These are phyloP conservation scores for Anagyrus pseudococci DNA, from an alignment of 2,888 invertebrate genomes.

Conservation along the genomic window DNA sequence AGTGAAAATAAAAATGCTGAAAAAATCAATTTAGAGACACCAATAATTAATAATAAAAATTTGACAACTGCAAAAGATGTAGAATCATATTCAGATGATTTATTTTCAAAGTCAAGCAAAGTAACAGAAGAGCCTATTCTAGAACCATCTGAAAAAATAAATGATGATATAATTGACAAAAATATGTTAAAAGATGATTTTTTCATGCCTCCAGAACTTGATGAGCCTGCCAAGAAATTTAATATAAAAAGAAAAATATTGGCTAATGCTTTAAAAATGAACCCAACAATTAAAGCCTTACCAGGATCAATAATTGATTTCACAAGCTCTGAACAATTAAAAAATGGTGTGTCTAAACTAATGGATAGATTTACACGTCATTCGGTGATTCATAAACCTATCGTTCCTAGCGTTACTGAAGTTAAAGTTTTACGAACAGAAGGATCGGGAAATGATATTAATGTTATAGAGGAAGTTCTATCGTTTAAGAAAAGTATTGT, in stretches of 20 bases:
- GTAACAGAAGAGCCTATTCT: constrained; percentile 3
- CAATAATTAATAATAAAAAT: constrained; percentile 7
- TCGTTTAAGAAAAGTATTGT: constrained; percentile 27
- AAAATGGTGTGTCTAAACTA: constrained; percentile 26
- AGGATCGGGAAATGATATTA: constrained; percentile 43
- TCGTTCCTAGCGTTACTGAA: constrained; percentile 59
- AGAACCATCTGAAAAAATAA: constrained; percentile 6
- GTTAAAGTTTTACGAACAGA: constrained; percentile 45
- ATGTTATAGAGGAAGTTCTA: constrained; percentile 38
- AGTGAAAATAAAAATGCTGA: constrained; percentile 21
- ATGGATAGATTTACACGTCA: constrained; percentile 68
- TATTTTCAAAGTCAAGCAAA: not conserved
- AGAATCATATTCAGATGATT: not conserved
- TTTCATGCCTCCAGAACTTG: constrained; percentile 37
- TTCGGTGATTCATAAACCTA: constrained; percentile 65
- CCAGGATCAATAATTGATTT: constrained; percentile 71
- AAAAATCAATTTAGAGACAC: constrained; percentile 15
- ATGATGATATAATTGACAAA: constrained; percentile 19
- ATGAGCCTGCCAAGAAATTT: constrained; percentile 12
- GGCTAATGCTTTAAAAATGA: constrained; percentile 41
- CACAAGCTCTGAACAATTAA: constrained; percentile 50
- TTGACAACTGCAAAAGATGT: not conserved
- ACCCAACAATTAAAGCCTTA: constrained; percentile 65
- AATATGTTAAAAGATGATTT: constrained; percentile 20
- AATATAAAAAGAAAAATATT: constrained; percentile 47